Evolutionary conservation across 2,797 vertebrate genomes (phyloP), one percentile per base, ranked within the genome.

Genomic region (Chaenodraco wilsoni): DNA sequence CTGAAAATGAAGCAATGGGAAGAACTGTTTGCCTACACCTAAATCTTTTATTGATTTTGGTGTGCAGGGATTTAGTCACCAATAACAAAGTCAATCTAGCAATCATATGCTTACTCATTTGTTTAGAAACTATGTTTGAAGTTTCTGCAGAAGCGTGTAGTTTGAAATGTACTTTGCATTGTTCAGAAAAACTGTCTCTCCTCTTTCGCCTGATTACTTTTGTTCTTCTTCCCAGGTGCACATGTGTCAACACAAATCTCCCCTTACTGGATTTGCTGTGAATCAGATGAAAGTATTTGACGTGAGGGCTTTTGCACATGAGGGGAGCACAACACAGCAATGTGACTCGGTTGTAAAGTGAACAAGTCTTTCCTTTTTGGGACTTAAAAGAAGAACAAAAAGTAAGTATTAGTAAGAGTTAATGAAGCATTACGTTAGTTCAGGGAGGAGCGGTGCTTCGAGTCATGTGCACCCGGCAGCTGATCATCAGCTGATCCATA

Each of bases 401-500:
- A 27, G 23, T 27, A 27, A 27, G 23, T 27, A 27, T 27, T 76
- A 16, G 64, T 76, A 69, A 50, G 55, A 78, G 77, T 69, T 85
- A 87, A 88, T 87, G 85, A 85, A 84, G 90, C 85, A 23, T 81
- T 52, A 67, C 13, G 57, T 78, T 72, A 72, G 65, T 64, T 88
- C 87, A 85, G 65, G 62, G 83, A 75, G 63, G 74, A 52, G 1
- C 3, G 58, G 70, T 13, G 27, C 66, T 66, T 50, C 40, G 57
- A 81, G 68, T 86, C 85, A 89, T 86, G 87, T 89, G 87, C 41
- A 64, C 5, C 41, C 31, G 19, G 79, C 77, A 83, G 79, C 79
- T 80, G 84, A 78, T 83, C 48, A 14, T 88, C 88, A 89, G 84
- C 80, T 86, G 82, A 86, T 74, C 71, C 71, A 77, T 69, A 52